Conservation (phyloP, 2,113 vertebrate species). For the Capreolus pygargus region DNA sequence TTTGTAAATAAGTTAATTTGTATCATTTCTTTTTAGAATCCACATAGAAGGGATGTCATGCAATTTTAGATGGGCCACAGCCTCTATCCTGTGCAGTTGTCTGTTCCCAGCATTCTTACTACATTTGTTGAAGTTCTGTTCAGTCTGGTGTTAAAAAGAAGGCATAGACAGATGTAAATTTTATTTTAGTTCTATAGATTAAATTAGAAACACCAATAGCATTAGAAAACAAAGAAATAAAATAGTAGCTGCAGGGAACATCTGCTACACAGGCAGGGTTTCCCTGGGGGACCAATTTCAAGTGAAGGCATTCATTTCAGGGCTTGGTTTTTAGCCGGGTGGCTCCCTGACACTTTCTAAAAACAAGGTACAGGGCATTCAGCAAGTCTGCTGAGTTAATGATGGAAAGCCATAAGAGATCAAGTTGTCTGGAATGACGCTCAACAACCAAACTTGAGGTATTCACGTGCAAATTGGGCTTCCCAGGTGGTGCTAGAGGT, state of each 20-base stretch:
- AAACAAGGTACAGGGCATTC: not conserved
- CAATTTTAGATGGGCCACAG: not conserved
- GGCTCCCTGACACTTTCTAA: not conserved
- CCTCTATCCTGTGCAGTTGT: not conserved
- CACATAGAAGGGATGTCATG: not conserved
- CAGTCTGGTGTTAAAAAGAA: not conserved
- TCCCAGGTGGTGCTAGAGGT: not conserved
- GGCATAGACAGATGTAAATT: not conserved
- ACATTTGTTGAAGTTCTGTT: not conserved
- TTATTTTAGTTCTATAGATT: not conserved
- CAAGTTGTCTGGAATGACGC: not conserved
- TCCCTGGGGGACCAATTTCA: not conserved
- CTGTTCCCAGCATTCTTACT: not conserved
- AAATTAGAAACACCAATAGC: not conserved
- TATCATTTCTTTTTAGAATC: not conserved
- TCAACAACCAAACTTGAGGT: too few species aligned
- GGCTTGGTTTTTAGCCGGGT: not conserved
- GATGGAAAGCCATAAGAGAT: not conserved
- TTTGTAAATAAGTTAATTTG: not conserved
- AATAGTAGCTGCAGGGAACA: not conserved
- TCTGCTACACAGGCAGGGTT: not conserved
- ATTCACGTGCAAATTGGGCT: not conserved
- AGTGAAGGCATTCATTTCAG: not conserved
- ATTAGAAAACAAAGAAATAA: not conserved
- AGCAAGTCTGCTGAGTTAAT: not conserved